Evolutionary conservation across 2,113 vertebrate species (phyloP).

Genomic region (Megaceryle maxima): DNA sequence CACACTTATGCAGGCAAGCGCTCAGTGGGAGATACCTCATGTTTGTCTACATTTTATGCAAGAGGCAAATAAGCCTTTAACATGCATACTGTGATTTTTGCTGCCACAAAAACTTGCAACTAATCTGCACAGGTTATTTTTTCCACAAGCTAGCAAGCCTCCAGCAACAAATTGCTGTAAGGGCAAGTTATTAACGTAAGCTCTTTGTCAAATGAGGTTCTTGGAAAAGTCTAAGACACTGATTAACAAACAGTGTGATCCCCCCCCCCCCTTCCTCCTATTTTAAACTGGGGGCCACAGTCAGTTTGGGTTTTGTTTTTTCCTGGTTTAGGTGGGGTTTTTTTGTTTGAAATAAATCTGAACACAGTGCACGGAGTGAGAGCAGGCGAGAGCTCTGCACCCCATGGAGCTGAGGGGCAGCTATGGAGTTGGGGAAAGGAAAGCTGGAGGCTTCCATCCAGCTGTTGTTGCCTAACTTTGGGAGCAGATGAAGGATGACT

Average conservation of each 20-base stretch:
- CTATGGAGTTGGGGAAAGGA: neutral
- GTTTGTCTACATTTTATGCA: neutral
- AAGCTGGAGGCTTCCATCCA: neutral
- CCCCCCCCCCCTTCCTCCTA: neutral
- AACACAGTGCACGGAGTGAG: neutral
- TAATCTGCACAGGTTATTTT: neutral
- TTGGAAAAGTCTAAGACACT: neutral
- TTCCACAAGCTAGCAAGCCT: neutral
- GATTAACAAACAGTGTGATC: neutral
- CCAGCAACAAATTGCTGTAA: neutral
- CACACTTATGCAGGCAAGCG: neutral
- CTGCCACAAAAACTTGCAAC: neutral
- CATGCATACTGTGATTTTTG: neutral
- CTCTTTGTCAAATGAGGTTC: neutral
- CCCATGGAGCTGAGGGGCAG: neutral
- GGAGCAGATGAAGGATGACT: neutral
- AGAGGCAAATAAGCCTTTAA: neutral
- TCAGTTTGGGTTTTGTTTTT: neutral
- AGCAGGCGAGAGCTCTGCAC: rapidly evolving
- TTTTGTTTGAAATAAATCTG: neutral
- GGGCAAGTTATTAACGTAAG: conserved; percentile 13
- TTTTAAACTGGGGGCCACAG: neutral
- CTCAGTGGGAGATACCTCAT: neutral
- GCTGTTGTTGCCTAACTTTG: rapidly evolving
- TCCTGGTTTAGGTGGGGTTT: neutral